These are phyloP conservation scores for Lasioglossum villosulum DNA, from an alignment of 2,888 invertebrate species.

Conservation along the genomic window DNA sequence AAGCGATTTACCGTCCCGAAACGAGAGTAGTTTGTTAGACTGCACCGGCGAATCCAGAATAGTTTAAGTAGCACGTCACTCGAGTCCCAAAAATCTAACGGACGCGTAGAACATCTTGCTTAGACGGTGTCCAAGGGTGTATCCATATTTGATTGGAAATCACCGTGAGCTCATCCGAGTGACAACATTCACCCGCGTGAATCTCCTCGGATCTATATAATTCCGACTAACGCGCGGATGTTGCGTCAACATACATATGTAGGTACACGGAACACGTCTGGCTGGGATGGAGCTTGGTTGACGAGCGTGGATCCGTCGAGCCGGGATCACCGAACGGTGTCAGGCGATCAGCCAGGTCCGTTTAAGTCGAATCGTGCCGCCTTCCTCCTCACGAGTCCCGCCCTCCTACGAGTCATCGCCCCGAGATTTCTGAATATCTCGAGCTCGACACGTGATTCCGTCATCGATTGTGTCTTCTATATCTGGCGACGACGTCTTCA, in stretches of 20 bases:
- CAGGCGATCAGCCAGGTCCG: background rate
- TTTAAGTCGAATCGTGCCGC: slow-evolving; percentile 4
- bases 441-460: background rate
- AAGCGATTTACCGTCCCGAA: background rate
- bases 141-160: slow-evolving; percentile 72
- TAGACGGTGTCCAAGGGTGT: background rate
- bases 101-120: background rate
- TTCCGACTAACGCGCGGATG: slow-evolving; percentile 59
- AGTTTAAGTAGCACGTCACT: background rate
- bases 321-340: slow-evolving; percentile 14
- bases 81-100: background rate
- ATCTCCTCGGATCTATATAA: slow-evolving; percentile 59
- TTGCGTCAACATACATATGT: slow-evolving; percentile 38
- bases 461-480: too few relatives aligned
- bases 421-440: slow-evolving; percentile 13
- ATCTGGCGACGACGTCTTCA: too few relatives aligned
- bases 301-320: slow-evolving; percentile 33
- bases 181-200: slow-evolving; percentile 67
- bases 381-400: slow-evolving; percentile 8
- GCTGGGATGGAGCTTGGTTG: slow-evolving; percentile 17
- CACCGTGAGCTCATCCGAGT: slow-evolving; percentile 64
- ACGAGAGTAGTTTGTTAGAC: background rate
- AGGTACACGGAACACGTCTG: slow-evolving; percentile 2
- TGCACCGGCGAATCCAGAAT: background rate
- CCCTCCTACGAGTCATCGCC: slow-evolving; percentile 13